Evolutionary conservation across 1,140 invertebrate species (phyloP), one percentile per base, ranked within the genome.

Genomic region (Sesamia nonagrioides): DNA sequence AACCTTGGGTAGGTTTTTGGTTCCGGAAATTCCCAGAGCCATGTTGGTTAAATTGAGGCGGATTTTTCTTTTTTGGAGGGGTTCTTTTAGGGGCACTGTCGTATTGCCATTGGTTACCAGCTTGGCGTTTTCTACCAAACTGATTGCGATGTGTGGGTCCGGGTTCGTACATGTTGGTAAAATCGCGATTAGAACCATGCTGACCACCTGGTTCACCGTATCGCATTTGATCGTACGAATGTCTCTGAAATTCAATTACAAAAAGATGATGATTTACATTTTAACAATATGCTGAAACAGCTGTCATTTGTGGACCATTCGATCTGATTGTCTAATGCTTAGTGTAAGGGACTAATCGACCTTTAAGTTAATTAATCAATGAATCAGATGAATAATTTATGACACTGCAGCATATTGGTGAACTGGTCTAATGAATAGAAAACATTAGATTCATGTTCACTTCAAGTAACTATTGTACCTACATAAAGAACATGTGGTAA

Each of bases 241-340:
- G 82, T 82, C 86, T 89, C 88, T 90, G 88, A 90, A 90, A 90
- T 80, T 84, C 42, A 84, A 88, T 84, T 77, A 56, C 52, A 78
- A 76, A 77, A 42, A 21, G 21, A 68, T 72, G 69, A 72, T 37
- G 42, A 72, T 37, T 54, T 33, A 27, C 21, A 33, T 48, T 50
- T 33, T 33, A 69, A 35, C 21, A 50, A 69, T 60, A 45, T 75
- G 72, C 56, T 50, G 40, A 54, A 58, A 15, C 8, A 40, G n/a
- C 11, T 11, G 17, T 73, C 52, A 40, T 17, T 17, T 27, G 27
- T 50, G 15, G 52, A 37, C 50, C 71, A 73, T 40, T 73, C 52
- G 27, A 27, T 58, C 45, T 56, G 40, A 60, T 18, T 60, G 27
- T 11, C 50, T 42, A 17, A 54, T 40, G 18, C 6, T 33, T 45